Evolutionary conservation across 1,140 invertebrate genomes (phyloP).

Genomic region (Penaeus vannamei): DNA sequence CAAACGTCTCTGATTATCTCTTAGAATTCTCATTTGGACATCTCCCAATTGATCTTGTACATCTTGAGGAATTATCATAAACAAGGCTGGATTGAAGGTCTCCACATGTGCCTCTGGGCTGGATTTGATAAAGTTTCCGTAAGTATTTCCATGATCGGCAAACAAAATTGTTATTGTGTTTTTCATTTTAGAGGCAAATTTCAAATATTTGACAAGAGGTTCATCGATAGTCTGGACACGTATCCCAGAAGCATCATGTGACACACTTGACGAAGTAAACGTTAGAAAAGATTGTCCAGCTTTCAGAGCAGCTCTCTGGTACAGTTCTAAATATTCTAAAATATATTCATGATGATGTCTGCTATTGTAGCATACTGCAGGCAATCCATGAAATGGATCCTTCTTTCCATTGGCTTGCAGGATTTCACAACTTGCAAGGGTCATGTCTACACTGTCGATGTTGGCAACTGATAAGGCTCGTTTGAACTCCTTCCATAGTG

Average conservation of each 20-base stretch:
- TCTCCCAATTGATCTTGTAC: conserved; percentile 47
- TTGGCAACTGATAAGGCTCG: conserved; percentile 38
- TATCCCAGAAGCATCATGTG: conserved; percentile 70
- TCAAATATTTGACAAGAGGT: conserved; percentile 65
- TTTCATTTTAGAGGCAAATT: conserved; percentile 52
- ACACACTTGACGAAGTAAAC: conserved; percentile 69
- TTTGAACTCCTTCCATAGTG: conserved; percentile 50
- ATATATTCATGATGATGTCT: conserved; percentile 70
- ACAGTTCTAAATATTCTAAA: conserved; percentile 70
- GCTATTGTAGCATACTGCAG: conserved; percentile 71
- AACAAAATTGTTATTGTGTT: conserved; percentile 71
- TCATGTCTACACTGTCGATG: conserved; percentile 53
- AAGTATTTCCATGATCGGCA: conserved; percentile 72
- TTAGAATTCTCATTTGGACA: conserved; percentile 48
- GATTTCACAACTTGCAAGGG: conserved; percentile 70
- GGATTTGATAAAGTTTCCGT: conserved; percentile 69
- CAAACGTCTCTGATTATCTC: conserved; percentile 52
- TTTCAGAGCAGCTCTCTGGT: conserved; percentile 67
- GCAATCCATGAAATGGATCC: conserved; percentile 71
- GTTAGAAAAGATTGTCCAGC: conserved; percentile 68
- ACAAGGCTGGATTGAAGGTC: conserved; percentile 70
- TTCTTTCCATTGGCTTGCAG: conserved; percentile 68
- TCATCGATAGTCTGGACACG: conserved; percentile 70
- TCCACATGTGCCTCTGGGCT: conserved; percentile 70
- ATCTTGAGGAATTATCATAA: conserved; percentile 57